Conservation (phyloP, 2,113 vertebrate species). For the Equus przewalskii region DNA sequence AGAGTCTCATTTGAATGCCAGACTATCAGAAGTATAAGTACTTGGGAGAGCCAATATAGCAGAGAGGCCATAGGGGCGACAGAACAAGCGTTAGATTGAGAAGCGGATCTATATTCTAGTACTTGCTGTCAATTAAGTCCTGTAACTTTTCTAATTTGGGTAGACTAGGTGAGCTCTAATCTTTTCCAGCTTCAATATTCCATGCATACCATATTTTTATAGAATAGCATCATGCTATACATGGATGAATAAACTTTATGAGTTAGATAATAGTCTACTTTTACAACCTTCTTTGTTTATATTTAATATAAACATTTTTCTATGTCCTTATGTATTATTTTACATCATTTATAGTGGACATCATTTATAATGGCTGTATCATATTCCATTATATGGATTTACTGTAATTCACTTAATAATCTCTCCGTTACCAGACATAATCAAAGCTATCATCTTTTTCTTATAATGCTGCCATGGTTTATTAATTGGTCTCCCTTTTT, state of each 20-base stretch:
- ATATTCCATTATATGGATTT: background rate
- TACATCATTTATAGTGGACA: background rate
- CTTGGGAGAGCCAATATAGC: background rate
- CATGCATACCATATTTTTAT: background rate
- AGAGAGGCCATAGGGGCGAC: background rate
- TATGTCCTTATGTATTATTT: conserved; percentile 22
- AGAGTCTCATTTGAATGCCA: background rate
- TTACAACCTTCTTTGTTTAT: conserved; percentile 38
- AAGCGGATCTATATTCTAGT: background rate
- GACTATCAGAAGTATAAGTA: conserved; percentile 10
- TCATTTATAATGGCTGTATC: background rate
- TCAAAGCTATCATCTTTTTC: background rate
- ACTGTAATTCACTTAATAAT: background rate
- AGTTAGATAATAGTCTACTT: conserved; percentile 16
- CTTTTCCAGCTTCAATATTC: conserved; percentile 17
- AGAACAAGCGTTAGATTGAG: background rate
- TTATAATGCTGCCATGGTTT: background rate
- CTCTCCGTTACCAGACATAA: background rate
- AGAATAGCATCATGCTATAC: background rate
- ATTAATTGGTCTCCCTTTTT: background rate
- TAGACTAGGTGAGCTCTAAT: background rate
- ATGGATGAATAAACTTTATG: conserved; percentile 12
- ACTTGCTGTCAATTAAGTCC: background rate
- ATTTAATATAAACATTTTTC: conserved; percentile 49
- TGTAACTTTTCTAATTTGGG: conserved; percentile 26